Evolutionary conservation across 2,113 vertebrate species (phyloP), one percentile per base, ranked within the genome.

Genomic region (Dunckerocampus dactyliophorus): DNA sequence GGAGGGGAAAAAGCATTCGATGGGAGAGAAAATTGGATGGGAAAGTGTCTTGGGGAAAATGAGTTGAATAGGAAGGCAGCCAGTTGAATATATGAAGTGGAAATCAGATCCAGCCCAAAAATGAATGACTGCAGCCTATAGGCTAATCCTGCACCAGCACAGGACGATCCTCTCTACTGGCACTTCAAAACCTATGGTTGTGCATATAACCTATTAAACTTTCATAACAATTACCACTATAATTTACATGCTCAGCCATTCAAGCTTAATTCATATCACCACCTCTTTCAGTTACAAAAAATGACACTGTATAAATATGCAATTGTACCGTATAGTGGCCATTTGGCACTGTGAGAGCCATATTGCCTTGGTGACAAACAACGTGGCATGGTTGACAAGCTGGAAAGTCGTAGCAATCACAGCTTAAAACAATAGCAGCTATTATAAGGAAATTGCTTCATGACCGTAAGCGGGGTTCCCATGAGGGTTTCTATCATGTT

Each of bases 21-120:
- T 54, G 58, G 59, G 67, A 67, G 81, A 82, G 88, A 88, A 88
- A 90, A 90, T 86, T 88, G 88, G 88, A 90, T 85, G 70, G 81
- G 78, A 86, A 88, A 87, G 81, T 84, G 79, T 89, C 80, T 85
- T 58, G 69, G 63, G 68, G 69, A 85, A 74, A 86, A 62, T 57
- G 65, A 60, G 82, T 69, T 81, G 85, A 85, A 84, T 84, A 84
- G 87, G 74, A 82, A 77, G 70, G 68, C 62, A 80, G 71, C 52
- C 63, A 81, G 77, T 65, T 66, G 75, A 80, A 87, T 82, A 84
- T 83, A 82, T 81, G 80, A 80, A 85, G 85, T 78, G 80, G 80
- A 85, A 82, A 88, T 83, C 74, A 84, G 81, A 87, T 81, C 85
- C 75, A 73, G 31, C 56, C 59, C 74, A 49, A 69, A 67, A 80